Evolutionary conservation across 2,113 vertebrate species (phyloP).

Genomic region (Phoxinus phoxinus): DNA sequence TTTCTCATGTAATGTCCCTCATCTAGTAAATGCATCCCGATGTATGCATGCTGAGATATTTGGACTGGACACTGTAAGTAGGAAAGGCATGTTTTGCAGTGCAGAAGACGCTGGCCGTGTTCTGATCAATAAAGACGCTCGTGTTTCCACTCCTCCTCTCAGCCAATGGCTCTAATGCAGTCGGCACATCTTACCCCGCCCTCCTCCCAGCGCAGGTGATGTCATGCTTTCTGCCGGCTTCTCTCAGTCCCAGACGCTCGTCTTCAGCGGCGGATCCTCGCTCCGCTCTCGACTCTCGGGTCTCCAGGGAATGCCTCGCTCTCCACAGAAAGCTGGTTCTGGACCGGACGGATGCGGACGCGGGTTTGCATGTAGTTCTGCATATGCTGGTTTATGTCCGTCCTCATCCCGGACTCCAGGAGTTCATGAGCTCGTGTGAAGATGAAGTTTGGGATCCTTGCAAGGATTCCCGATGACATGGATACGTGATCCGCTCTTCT

Average conservation of each 20-base stretch:
- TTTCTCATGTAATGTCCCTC: no score
- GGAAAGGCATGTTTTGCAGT: no score
- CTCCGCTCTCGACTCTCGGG: conserved; percentile 84
- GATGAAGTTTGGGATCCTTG: not conserved
- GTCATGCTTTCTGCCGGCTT: conserved; percentile 84
- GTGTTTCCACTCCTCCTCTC: conserved; percentile 62
- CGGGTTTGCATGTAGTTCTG: not conserved
- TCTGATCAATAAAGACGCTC: conserved; percentile 86
- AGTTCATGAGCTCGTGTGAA: not conserved
- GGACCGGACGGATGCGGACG: conserved; percentile 3
- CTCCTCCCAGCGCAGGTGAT: conserved; percentile 72
- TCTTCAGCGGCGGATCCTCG: conserved; percentile 88
- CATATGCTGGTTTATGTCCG: not conserved
- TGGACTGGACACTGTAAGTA: no score
- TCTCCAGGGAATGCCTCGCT: no score
- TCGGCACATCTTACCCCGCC: conserved; percentile 76
- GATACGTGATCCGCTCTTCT: not conserved
- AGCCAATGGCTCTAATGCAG: conserved; percentile 96
- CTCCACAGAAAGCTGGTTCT: not conserved
- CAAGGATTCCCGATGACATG: not conserved
- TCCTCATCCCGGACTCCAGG: not conserved
- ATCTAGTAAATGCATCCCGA: no score
- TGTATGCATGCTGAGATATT: no score
- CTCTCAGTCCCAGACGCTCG: conserved; percentile 88
- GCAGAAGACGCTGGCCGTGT: conserved; percentile 61